Conservation (phyloP, 2,888 invertebrate genomes). For the Apodemia zela region DNA sequence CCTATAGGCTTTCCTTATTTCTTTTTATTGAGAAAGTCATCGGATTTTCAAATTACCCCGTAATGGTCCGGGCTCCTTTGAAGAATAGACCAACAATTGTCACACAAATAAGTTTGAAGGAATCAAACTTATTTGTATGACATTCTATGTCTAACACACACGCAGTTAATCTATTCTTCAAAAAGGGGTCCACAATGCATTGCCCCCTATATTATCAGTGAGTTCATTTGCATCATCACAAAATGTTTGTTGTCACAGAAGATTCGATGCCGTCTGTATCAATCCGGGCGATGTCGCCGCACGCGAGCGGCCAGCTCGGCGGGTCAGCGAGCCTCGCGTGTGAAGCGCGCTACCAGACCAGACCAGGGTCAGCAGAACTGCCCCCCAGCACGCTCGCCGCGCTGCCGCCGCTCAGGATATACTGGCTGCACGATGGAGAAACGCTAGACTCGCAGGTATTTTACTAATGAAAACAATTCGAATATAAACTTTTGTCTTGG, state of each 20-base stretch:
- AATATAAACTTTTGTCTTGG: no score
- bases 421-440: slow-evolving; percentile 45
- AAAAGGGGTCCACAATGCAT: no score
- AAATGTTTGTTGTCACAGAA: slow-evolving; percentile 29
- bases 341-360: slow-evolving; percentile 52
- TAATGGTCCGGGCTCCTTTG: no score
- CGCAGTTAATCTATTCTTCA: no score
- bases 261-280: slow-evolving; percentile 36
- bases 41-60: no score
- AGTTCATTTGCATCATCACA: background rate
- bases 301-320: slow-evolving; percentile 34
- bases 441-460: slow-evolving; percentile 43
- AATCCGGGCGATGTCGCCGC: slow-evolving; percentile 32
- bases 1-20: no score
- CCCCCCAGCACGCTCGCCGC: slow-evolving; percentile 34
- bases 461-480: background rate
- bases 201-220: no score
- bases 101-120: no score
- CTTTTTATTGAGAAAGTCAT: no score
- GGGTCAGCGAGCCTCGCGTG: slow-evolving; percentile 52
- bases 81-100: no score
- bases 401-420: slow-evolving; percentile 48
- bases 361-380: slow-evolving; percentile 36
- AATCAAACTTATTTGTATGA: no score
- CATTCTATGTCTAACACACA: no score